Percentiles rank a stretch among this genome's conserved stretches.
Evolutionary conservation across 2,797 vertebrate genomes (phyloP).

Genomic region (Lagocephalus sceleratus): DNA sequence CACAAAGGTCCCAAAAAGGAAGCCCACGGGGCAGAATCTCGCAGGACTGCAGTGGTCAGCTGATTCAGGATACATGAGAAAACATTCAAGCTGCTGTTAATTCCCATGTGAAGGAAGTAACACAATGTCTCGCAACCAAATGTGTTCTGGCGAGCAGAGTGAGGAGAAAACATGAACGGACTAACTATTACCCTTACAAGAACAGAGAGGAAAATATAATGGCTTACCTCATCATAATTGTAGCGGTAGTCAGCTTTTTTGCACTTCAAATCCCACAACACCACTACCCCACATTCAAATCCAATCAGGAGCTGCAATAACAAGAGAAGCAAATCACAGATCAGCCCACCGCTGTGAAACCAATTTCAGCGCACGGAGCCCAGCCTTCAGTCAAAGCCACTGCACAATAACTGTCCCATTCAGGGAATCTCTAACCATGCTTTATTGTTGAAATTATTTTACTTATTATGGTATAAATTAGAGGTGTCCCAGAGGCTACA

Average conservation of each 20-base stretch:
- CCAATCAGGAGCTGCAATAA: constrained; percentile 92
- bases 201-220: constrained; percentile 2
- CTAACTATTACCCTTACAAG: constrained; percentile 1
- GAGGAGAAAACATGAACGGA: constrained; percentile 9
- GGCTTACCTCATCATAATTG: constrained; percentile 93
- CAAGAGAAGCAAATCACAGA: constrained; percentile 24
- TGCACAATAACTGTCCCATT: background rate
- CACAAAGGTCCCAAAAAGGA: background rate
- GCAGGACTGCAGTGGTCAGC: background rate
- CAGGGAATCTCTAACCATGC: background rate
- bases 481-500: background rate
- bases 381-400: background rate
- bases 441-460: background rate
- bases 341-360: constrained; percentile 20
- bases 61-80: constrained; percentile 13
- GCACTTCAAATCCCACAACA: constrained; percentile 95
- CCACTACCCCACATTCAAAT: constrained; percentile 93
- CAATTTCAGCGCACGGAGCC: constrained; percentile 8
- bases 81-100: background rate
- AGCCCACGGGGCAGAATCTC: background rate
- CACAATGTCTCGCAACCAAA: constrained; percentile 7
- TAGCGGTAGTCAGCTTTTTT: constrained; percentile 99
- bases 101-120: background rate
- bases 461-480: background rate
- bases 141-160: constrained; percentile 6